These are phyloP conservation scores for Rhagonycha lutea DNA, from an alignment of 2,888 invertebrate genomes.

Conservation along the genomic window DNA sequence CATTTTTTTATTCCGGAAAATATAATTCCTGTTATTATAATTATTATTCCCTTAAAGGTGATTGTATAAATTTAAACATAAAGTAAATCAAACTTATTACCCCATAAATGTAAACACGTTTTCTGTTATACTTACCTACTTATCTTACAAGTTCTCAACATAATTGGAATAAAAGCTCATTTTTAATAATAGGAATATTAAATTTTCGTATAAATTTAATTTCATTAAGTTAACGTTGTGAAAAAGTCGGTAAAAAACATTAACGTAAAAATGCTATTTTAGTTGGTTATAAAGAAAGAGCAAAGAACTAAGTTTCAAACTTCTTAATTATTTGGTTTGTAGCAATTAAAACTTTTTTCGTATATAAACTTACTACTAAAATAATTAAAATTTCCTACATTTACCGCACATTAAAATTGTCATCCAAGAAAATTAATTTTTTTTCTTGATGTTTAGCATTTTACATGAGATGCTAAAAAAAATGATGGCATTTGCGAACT, in stretches of 20 bases:
- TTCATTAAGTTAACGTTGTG: not conserved
- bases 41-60: too few relatives aligned
- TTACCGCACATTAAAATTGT: not conserved
- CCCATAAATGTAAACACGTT: not conserved
- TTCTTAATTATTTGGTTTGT: slow-evolving; percentile 8
- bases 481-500: not conserved
- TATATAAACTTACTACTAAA: not conserved
- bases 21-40: too few relatives aligned
- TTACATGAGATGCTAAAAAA: not conserved
- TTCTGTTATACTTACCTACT: not conserved
- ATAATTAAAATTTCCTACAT: not conserved
- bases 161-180: not conserved
- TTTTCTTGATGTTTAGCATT: not conserved
- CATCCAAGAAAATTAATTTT: not conserved
- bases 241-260: not conserved
- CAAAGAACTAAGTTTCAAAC: not conserved
- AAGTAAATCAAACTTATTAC: not conserved
- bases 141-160: not conserved
- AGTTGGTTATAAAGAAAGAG: not conserved
- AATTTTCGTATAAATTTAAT: not conserved
- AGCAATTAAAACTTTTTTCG: slow-evolving; percentile 10
- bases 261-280: not conserved
- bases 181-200: not conserved
- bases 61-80: not conserved
- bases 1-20: too few relatives aligned